A percentile compares a stretch with the other conserved stretches of the same genome.
These are phyloP conservation scores for Chalcis sispes DNA, from an alignment of 2,888 invertebrate genomes.

Conservation along the genomic window DNA sequence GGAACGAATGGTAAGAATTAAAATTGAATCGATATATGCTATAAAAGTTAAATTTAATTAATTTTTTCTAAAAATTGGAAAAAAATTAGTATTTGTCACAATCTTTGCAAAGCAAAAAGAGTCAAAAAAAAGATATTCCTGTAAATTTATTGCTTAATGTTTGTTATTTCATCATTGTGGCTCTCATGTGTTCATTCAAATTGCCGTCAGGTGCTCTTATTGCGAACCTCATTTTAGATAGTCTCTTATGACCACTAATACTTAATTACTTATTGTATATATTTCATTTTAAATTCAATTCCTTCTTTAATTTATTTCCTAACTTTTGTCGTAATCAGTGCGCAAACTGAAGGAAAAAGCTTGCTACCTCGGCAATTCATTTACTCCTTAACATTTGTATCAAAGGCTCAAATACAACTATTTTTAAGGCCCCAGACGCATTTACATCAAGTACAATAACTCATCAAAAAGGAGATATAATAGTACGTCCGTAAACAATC, in stretches of 20 bases:
- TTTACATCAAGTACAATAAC: constrained; percentile 55
- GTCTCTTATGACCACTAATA: constrained; percentile 53
- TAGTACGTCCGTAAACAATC: constrained; percentile 60
- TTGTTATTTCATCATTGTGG: constrained; percentile 30
- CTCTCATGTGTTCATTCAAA: constrained; percentile 41
- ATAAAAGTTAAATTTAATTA: constrained; percentile 10
- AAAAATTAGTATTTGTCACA: constrained; percentile 60
- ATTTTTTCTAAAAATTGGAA: constrained; percentile 12
- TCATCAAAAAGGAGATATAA: constrained; percentile 57
- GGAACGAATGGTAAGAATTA: neutral
- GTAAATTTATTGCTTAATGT: too few species aligned
- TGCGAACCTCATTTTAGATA: constrained; percentile 49
- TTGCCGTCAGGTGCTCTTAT: constrained; percentile 39
- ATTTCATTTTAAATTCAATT: constrained; percentile 49
- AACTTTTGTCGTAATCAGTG: constrained; percentile 42
- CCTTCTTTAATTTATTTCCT: constrained; percentile 45
- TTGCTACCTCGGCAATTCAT: constrained; percentile 34
- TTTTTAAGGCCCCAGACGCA: constrained; percentile 26
- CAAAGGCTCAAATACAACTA: constrained; percentile 24
- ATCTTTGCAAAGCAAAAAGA: constrained; percentile 62
- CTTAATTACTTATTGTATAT: constrained; percentile 45
- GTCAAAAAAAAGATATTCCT: constrained; percentile 55
- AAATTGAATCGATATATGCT: constrained; percentile 12
- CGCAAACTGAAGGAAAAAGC: constrained; percentile 47
- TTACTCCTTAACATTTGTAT: constrained; percentile 30